Evolutionary conservation across 2,797 vertebrate genomes (phyloP).

Genomic region (Harpagifer antarcticus): DNA sequence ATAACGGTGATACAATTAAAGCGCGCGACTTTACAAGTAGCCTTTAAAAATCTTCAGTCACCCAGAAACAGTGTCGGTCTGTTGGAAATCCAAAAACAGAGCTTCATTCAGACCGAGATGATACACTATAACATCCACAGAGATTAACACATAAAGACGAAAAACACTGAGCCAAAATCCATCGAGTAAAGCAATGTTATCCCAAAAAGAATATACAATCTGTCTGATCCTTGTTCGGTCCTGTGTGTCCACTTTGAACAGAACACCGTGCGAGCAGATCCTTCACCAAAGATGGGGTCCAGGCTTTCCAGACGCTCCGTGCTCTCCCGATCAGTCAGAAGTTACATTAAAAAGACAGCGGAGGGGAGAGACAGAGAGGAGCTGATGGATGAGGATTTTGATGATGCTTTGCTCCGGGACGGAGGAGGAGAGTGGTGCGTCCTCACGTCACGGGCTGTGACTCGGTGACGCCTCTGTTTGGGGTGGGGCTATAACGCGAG

Average conservation of each 20-base stretch:
- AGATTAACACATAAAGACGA: conserved; percentile 7
- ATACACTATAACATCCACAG: conserved; percentile 59
- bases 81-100: conserved; percentile 54
- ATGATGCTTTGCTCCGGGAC: conserved; percentile 86
- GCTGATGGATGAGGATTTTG: conserved; percentile 82
- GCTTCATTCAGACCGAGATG: conserved; percentile 59
- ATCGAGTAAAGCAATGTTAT: conserved; percentile 40
- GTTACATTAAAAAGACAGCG: conserved; percentile 67
- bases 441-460: conserved; percentile 89
- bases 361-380: conserved; percentile 52
- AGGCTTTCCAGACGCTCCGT: conserved; percentile 71
- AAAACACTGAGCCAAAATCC: conserved; percentile 53
- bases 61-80: conserved; percentile 41
- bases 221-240: conserved; percentile 51
- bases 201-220: conserved; percentile 26
- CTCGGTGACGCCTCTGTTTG: conserved; percentile 86
- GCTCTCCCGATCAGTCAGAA: conserved; percentile 66
- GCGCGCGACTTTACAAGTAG: conserved; percentile 36
- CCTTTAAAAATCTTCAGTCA: conserved; percentile 38
- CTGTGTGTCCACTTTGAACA: conserved; percentile 53
- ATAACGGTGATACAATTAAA: conserved; percentile 22
- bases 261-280: conserved; percentile 41
- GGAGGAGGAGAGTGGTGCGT: conserved; percentile 86
- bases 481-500: conserved; percentile 85
- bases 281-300: conserved; percentile 47